Percentiles rank a stretch among this genome's conserved stretches.
phyloP scores from a whole-genome alignment of 2,113 vertebrate genomes.

The Archocentrus centrarchus region DNA sequence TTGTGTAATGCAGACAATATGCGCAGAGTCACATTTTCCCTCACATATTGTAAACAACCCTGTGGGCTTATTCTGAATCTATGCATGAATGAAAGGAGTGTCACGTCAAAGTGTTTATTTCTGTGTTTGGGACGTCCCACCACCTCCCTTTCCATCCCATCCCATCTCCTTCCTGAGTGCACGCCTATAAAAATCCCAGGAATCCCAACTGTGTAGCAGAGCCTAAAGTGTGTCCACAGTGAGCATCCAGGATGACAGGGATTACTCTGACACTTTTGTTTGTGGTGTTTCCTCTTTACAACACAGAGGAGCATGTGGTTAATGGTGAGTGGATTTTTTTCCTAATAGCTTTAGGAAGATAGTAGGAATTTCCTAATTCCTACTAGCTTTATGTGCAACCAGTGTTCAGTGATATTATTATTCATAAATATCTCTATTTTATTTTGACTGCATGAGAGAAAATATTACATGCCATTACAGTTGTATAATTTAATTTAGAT shows the following conservation, averaged over 20 bases:
- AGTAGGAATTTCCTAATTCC: too few species aligned
- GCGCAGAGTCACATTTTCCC: slow-evolving; percentile 2
- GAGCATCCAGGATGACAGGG: slow-evolving; percentile 66
- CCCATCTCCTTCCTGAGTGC: slow-evolving; percentile 44
- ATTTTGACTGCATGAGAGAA: not conserved
- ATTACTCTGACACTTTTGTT: slow-evolving; percentile 70
- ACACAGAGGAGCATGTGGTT: slow-evolving; percentile 75
- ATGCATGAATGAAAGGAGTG: slow-evolving; percentile 59
- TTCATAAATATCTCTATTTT: not conserved
- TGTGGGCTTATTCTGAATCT: not conserved
- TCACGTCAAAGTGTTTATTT: slow-evolving; percentile 50
- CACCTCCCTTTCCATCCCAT: slow-evolving; percentile 57
- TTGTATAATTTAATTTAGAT: not conserved
- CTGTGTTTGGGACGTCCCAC: slow-evolving; percentile 64
- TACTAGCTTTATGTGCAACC: too few species aligned
- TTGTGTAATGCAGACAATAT: not conserved
- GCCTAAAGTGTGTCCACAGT: slow-evolving; percentile 17
- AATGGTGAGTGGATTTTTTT: slow-evolving; percentile 71
- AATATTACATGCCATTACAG: not conserved
- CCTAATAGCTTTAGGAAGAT: too few species aligned
- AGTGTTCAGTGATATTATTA: not conserved
- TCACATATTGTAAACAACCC: slow-evolving; percentile 6
- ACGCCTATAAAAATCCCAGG: slow-evolving; percentile 73
- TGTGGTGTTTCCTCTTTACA: slow-evolving; percentile 57
- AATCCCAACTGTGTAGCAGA: slow-evolving; percentile 55